Base-by-base conservation (phyloP, 2,888 invertebrate species). In the Drosophila pseudotakahashii region DNA sequence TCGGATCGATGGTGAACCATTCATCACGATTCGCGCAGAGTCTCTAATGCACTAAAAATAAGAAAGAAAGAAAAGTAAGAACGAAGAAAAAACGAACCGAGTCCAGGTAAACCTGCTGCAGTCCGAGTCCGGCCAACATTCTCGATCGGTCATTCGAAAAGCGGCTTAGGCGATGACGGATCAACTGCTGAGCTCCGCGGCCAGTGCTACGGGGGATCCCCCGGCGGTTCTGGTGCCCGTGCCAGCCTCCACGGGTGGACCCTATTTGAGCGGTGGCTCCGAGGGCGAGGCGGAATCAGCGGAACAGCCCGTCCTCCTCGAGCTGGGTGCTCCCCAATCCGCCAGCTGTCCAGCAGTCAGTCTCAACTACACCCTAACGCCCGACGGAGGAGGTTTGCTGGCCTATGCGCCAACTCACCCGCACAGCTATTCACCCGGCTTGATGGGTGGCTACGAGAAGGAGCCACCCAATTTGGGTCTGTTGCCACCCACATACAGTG, bases 291-390 rank as follows among this genome's bases (percentile, higher is more conserved):
- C 72, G 34, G 90, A 90, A 32, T 37, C 74, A 13, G 42, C 66
- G 11, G 90, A 90, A 63, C 90, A 90, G 52, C 89, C 90, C 5
- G 77, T 89, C 13, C 60, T 90, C 26, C 74, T 90, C 2, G 90
- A 90, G 48, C 73, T 91, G 30, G 91, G 90, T 13, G 57, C 70
- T 6, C 54, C 80, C 14, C 73, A 76, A 50, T 59, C 48, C 4
- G 11, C 7, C 32, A 48, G 11, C 11, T 48, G 48, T 16, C 32
- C 73, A 9, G 26, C 70, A 30, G 42, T 68, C 4, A 82, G 64
- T 42, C 44, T 82, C 6, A 74, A 75, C 26, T 79, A 75, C n/a
- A 77, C 79, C 0, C 36, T 77, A 10, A 53, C 70, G 0, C 47
- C 76, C n/a, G 88, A 89, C 54, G 87, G 73, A 4, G 59, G 50